A percentile compares a stretch with the other conserved stretches of the same genome.
Evolutionary conservation across 2,888 invertebrate species (phyloP).

Genomic region (Pterostichus madidus): DNA sequence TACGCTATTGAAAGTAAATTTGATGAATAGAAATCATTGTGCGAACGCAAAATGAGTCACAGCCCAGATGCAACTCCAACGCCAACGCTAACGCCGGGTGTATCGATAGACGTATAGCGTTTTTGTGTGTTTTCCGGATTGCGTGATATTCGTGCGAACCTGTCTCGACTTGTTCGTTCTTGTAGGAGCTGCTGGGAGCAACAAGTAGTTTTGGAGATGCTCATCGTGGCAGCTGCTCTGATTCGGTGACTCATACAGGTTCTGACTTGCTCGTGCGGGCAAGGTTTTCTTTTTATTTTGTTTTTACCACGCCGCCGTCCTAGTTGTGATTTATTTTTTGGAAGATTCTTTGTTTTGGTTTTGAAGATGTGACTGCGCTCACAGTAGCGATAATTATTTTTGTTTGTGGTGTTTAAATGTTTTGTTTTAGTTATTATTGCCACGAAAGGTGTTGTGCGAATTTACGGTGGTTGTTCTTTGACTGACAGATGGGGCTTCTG

Average conservation of each 20-base stretch:
- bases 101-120: not conserved
- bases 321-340: conserved; percentile 58
- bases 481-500: conserved; percentile 1
- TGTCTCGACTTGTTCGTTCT: conserved; percentile 56
- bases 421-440: conserved; percentile 18
- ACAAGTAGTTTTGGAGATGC: conserved; percentile 42
- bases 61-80: conserved; percentile 52
- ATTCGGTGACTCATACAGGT: conserved; percentile 62
- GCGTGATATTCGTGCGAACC: conserved; percentile 53
- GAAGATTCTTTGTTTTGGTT: conserved; percentile 38
- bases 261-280: conserved; percentile 51
- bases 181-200: conserved; percentile 31
- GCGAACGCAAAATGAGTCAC: conserved; percentile 36
- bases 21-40: conserved; percentile 53
- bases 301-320: conserved; percentile 23
- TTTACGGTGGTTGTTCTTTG: not conserved
- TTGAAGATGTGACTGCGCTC: conserved; percentile 12
- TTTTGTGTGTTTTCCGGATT: conserved; percentile 51
- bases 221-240: conserved; percentile 58
- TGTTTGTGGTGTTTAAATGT: conserved; percentile 26
- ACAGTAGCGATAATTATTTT: conserved; percentile 49
- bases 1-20: conserved; percentile 23
- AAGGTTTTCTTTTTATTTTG: conserved; percentile 13
- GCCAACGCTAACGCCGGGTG: not conserved
- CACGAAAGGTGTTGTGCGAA: conserved; percentile 19